phyloP scores from a whole-genome alignment of 2,888 invertebrate species.

The Campaea margaritaria region DNA sequence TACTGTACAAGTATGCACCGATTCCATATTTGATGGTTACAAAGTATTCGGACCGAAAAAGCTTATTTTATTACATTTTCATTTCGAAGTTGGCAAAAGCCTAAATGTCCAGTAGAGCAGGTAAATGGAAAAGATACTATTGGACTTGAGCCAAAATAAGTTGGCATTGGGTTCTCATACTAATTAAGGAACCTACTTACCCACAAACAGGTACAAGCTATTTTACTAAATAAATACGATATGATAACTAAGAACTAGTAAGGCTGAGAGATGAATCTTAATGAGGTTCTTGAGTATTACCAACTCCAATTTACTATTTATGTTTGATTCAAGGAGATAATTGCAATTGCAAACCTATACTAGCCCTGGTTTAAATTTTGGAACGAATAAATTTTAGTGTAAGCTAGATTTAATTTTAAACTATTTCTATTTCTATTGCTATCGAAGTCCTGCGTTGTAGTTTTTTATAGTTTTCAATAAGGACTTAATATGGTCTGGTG shows the following conservation, averaged over 20 bases:
- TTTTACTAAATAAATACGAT: slow-evolving; percentile 15
- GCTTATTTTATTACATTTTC: slow-evolving; percentile 11
- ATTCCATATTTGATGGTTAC: no score
- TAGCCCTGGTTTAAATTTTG: no score
- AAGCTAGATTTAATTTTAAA: neutral
- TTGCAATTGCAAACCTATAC: no score
- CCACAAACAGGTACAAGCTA: slow-evolving; percentile 22
- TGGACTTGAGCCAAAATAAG: slow-evolving; percentile 39
- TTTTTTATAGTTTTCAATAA: no score
- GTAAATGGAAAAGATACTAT: slow-evolving; percentile 39
- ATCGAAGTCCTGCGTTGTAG: neutral
- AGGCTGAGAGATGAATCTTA: neutral
- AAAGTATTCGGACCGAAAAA: neutral
- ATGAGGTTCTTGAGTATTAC: neutral
- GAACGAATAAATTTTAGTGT: neutral
- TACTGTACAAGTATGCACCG: neutral
- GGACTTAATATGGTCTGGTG: no score
- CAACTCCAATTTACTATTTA: neutral
- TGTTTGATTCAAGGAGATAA: no score
- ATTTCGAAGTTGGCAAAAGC: slow-evolving; percentile 31
- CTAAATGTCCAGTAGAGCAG: slow-evolving; percentile 37
- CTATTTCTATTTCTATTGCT: no score
- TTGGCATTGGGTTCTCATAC: slow-evolving; percentile 41
- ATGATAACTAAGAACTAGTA: neutral
- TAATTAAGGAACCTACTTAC: slow-evolving; percentile 41